These are phyloP conservation scores for Epinephelus awoara DNA, from an alignment of 2,797 vertebrate species.

Conservation along the genomic window DNA sequence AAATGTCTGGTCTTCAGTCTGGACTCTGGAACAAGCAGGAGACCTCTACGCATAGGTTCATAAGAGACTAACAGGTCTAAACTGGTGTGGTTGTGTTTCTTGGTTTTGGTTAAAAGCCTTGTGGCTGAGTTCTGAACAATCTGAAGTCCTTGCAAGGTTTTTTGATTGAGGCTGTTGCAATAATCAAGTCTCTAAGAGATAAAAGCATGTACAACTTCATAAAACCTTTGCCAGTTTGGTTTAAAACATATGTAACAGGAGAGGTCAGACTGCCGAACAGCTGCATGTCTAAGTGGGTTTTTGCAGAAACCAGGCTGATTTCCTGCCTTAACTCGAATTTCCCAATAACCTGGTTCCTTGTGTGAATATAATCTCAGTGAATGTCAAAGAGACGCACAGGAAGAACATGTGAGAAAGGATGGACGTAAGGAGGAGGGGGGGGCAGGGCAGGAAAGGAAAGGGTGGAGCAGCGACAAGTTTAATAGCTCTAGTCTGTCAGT, in stretches of 20 bases:
- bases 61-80: no score
- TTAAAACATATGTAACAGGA: neutral
- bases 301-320: conserved; percentile 12
- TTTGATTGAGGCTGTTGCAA: no score
- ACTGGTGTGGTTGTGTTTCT: no score
- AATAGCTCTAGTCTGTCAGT: conserved; percentile 39
- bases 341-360: neutral
- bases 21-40: no score
- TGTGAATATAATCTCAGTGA: conserved; percentile 10
- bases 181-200: no score
- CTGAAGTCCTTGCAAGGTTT: no score
- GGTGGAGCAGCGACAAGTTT: conserved; percentile 44
- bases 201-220: neutral
- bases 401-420: conserved; percentile 21
- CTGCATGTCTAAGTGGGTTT: conserved; percentile 1
- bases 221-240: neutral
- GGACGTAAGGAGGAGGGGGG: neutral
- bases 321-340: neutral
- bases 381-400: conserved; percentile 6
- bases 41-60: no score
- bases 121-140: no score
- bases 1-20: no score
- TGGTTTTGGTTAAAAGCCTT: no score
- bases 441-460: conserved; percentile 4
- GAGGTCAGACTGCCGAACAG: neutral